phyloP scores from a whole-genome alignment of 64 coral and sea anemone species.

The Trachythela sp. region DNA sequence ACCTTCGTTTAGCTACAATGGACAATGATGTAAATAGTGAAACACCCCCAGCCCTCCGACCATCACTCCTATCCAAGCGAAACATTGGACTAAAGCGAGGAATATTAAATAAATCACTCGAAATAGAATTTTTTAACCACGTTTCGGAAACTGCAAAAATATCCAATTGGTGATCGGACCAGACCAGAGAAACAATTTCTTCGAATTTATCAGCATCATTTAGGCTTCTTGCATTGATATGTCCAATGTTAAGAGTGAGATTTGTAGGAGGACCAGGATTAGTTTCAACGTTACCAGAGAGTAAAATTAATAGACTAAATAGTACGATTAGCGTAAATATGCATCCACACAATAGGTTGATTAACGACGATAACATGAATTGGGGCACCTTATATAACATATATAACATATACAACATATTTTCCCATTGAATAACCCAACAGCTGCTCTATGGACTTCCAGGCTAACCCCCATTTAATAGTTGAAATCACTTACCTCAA shows the following conservation, averaged over 20 bases:
- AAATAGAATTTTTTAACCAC: conserved; percentile 37
- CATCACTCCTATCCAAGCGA: conserved; percentile 27
- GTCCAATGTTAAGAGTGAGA: conserved; percentile 16
- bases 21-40: not conserved
- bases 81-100: conserved; percentile 31
- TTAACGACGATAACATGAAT: too few relatives aligned
- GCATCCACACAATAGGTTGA: too few relatives aligned
- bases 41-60: conserved; percentile 33
- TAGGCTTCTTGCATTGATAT: conserved; percentile 46
- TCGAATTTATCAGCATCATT: conserved; percentile 37
- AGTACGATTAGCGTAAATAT: too few relatives aligned
- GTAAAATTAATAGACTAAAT: too few relatives aligned
- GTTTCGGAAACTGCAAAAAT: conserved; percentile 38
- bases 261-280: not conserved
- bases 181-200: conserved; percentile 43
- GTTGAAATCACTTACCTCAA: too few relatives aligned
- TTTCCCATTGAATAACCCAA: too few relatives aligned
- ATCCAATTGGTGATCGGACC: conserved; percentile 30
- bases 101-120: conserved; percentile 23
- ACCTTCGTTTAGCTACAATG: not conserved
- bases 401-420: too few relatives aligned
- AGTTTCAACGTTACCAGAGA: too few relatives aligned
- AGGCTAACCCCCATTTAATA: too few relatives aligned
- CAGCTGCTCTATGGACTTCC: too few relatives aligned
- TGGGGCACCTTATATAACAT: too few relatives aligned